These are phyloP conservation scores for Drosophila atroscutellata DNA, from an alignment of 2,888 invertebrate genomes.

Conservation along the genomic window DNA sequence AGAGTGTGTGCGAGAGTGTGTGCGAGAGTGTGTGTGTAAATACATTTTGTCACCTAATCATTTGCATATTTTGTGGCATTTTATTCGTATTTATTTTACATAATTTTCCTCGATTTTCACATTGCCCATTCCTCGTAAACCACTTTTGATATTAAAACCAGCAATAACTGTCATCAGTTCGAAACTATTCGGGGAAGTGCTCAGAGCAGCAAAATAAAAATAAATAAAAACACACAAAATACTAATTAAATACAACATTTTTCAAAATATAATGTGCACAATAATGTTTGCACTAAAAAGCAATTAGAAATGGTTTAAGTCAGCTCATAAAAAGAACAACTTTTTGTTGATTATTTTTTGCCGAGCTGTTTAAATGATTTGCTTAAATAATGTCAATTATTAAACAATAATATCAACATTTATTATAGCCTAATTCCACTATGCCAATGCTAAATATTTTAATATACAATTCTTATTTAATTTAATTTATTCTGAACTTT, in stretches of 20 bases:
- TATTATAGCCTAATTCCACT: neutral
- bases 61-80: slow-evolving; percentile 61
- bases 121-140: neutral
- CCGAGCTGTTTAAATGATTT: neutral
- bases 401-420: neutral
- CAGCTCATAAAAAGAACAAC: no score
- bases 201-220: no score
- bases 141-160: neutral
- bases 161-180: neutral
- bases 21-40: neutral
- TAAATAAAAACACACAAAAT: neutral
- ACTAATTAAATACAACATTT: neutral
- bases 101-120: neutral
- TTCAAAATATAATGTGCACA: neutral
- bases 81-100: slow-evolving; percentile 22
- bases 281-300: no score
- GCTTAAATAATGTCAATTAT: neutral
- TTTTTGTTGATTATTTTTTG: no score
- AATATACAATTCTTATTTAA: neutral
- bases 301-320: no score
- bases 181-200: neutral
- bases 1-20: no score
- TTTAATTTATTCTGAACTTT: neutral
- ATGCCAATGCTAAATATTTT: neutral
- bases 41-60: slow-evolving; percentile 66